phyloP scores from a whole-genome alignment of 2,888 invertebrate species.

The Agrochola lota region DNA sequence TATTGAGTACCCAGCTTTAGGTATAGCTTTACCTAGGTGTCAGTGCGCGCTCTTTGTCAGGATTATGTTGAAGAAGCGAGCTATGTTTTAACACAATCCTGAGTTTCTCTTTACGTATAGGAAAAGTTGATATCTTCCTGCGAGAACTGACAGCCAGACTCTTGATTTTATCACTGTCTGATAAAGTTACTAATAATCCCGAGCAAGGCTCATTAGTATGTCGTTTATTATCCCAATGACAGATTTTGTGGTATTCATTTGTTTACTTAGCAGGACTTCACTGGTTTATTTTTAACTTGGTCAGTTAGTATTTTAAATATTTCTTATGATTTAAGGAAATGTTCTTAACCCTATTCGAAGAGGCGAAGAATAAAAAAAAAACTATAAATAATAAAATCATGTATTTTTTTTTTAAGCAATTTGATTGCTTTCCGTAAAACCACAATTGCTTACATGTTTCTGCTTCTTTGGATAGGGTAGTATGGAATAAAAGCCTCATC shows the following conservation, averaged over 20 bases:
- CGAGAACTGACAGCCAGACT: neutral
- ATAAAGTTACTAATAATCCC: neutral
- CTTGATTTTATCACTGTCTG: neutral
- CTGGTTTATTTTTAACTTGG: neutral
- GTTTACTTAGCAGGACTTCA: too few species aligned
- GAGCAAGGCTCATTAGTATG: neutral
- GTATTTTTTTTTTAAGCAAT: too few species aligned
- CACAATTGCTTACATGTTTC: neutral
- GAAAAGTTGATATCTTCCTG: slow-evolving; percentile 9
- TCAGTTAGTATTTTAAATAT: neutral
- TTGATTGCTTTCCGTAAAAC: neutral
- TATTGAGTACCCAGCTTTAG: neutral
- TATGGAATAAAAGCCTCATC: neutral
- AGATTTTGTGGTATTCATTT: neutral
- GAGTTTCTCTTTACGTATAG: neutral
- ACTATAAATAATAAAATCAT: neutral
- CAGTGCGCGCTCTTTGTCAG: neutral
- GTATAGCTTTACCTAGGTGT: neutral
- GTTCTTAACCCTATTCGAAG: neutral
- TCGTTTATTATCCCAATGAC: neutral
- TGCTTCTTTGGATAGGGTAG: slow-evolving; percentile 1
- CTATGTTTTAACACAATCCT: too few species aligned
- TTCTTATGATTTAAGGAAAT: neutral
- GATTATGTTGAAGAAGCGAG: too few species aligned
- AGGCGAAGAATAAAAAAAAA: neutral